A percentile compares a stretch with the other conserved stretches of the same genome.
phyloP scores from a whole-genome alignment of 1,140 invertebrate genomes.

The Bathynomus jamesi region DNA sequence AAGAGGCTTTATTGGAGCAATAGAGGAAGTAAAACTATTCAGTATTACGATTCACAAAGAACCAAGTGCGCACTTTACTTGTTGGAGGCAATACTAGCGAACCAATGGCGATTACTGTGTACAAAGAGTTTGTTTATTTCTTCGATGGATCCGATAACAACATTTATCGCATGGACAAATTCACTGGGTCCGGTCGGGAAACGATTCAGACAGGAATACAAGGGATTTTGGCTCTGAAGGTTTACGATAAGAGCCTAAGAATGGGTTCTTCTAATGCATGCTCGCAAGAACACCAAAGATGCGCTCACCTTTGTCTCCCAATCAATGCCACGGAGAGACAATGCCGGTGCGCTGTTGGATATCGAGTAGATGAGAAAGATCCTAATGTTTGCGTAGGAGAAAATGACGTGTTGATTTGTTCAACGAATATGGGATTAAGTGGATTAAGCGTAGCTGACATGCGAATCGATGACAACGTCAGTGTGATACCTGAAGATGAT shows the following conservation, averaged over 20 bases:
- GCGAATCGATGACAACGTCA: slow-evolving; percentile 8
- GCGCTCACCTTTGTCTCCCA: slow-evolving; percentile 65
- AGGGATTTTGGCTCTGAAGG: slow-evolving; percentile 16
- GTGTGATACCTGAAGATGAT: not conserved
- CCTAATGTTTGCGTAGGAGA: slow-evolving; percentile 47
- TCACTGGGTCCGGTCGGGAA: slow-evolving; percentile 41
- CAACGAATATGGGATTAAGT: slow-evolving; percentile 63
- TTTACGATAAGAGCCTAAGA: slow-evolving; percentile 23
- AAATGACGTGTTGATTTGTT: slow-evolving; percentile 60
- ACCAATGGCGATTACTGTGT: slow-evolving; percentile 53
- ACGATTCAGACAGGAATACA: slow-evolving; percentile 6
- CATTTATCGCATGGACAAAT: slow-evolving; percentile 53
- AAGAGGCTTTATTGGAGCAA: slow-evolving; percentile 60
- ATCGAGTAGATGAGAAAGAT: slow-evolving; percentile 50
- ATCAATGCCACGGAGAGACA: slow-evolving; percentile 48
- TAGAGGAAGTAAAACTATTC: slow-evolving; percentile 47
- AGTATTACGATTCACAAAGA: slow-evolving; percentile 52
- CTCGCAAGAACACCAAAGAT: slow-evolving; percentile 36
- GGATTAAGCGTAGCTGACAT: slow-evolving; percentile 47
- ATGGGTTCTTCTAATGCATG: slow-evolving; percentile 21
- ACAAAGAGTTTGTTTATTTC: slow-evolving; percentile 52
- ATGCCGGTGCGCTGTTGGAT: slow-evolving; percentile 71
- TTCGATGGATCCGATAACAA: slow-evolving; percentile 51
- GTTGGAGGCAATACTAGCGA: slow-evolving; percentile 39
- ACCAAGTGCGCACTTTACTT: slow-evolving; percentile 44